A percentile compares a stretch with the other conserved stretches of the same genome.
Evolutionary conservation across 35 echinoderm and acorn worm genomes (phyloP).

Genomic region (Ptychodera flava): DNA sequence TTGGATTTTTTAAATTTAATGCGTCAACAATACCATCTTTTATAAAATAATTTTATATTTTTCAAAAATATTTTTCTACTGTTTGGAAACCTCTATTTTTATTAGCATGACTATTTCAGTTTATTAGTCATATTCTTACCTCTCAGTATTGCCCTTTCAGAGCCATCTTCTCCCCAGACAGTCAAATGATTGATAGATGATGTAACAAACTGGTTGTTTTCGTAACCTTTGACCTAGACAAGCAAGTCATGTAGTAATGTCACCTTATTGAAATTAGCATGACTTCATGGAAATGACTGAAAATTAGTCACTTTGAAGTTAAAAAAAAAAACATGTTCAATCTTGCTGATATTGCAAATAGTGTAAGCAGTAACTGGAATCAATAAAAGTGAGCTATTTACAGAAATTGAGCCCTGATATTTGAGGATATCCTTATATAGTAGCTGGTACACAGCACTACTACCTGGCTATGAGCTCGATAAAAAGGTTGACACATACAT

Average conservation of each 20-base stretch:
- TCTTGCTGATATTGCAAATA: not conserved
- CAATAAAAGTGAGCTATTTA: too few species aligned
- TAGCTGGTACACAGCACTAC: too few species aligned
- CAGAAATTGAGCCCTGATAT: too few species aligned
- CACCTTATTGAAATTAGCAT: slow-evolving; percentile 5
- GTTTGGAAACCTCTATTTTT: too few species aligned
- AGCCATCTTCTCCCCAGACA: slow-evolving; percentile 82
- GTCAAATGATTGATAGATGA: slow-evolving; percentile 87
- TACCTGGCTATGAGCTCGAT: too few species aligned
- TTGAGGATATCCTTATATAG: too few species aligned
- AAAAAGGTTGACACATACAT: too few species aligned
- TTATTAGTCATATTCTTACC: slow-evolving; percentile 61
- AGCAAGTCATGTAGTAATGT: not conserved
- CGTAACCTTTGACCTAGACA: slow-evolving; percentile 69
- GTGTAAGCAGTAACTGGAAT: not conserved
- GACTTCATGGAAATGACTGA: not conserved
- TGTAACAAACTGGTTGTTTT: slow-evolving; percentile 71
- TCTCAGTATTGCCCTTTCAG: slow-evolving; percentile 55
- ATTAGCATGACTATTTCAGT: too few species aligned
- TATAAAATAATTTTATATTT: too few species aligned
- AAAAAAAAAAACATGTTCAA: not conserved
- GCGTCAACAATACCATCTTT: too few species aligned
- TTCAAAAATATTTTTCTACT: too few species aligned
- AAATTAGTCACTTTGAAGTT: not conserved
- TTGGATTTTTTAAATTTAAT: too few species aligned